Percentiles rank a stretch among this genome's conserved stretches.
These are phyloP conservation scores for Apotomis betuletana DNA, from an alignment of 2,888 invertebrate genomes.

Conservation along the genomic window DNA sequence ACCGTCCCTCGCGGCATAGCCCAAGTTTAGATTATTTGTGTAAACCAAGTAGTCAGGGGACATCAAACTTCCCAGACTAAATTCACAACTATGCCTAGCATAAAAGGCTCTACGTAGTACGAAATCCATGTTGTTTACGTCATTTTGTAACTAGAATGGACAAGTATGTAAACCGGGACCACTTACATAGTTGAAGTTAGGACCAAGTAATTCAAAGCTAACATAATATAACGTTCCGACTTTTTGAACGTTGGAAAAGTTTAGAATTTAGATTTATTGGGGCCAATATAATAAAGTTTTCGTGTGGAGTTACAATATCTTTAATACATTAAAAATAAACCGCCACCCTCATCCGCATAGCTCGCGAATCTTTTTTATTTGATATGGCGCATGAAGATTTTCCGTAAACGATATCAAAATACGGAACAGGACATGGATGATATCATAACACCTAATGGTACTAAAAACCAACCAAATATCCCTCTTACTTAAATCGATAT, in stretches of 20 bases:
- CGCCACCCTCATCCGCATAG: no score
- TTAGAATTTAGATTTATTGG: no score
- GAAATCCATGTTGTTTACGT: not conserved
- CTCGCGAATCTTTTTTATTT: no score
- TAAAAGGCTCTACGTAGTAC: not conserved
- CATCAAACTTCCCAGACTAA: slow-evolving; percentile 31
- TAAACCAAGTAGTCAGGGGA: slow-evolving; percentile 20
- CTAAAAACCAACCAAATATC: no score
- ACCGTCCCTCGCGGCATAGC: not conserved
- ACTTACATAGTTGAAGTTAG: slow-evolving; percentile 14
- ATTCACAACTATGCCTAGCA: slow-evolving; percentile 1
- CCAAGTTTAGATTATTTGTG: slow-evolving; percentile 23
- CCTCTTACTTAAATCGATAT: no score
- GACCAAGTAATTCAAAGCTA: slow-evolving; percentile 13
- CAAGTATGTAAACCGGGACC: slow-evolving; percentile 4
- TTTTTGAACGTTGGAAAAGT: not conserved
- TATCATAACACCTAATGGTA: no score
- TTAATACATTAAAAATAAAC: no score
- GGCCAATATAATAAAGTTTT: no score
- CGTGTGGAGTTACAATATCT: no score
- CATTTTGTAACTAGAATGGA: not conserved
- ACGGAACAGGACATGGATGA: no score
- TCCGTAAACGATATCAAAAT: no score
- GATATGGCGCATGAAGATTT: no score
- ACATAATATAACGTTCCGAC: not conserved